Evolutionary conservation across 2,113 vertebrate species (phyloP).

Genomic region (Leptobrachium ailaonicum): DNA sequence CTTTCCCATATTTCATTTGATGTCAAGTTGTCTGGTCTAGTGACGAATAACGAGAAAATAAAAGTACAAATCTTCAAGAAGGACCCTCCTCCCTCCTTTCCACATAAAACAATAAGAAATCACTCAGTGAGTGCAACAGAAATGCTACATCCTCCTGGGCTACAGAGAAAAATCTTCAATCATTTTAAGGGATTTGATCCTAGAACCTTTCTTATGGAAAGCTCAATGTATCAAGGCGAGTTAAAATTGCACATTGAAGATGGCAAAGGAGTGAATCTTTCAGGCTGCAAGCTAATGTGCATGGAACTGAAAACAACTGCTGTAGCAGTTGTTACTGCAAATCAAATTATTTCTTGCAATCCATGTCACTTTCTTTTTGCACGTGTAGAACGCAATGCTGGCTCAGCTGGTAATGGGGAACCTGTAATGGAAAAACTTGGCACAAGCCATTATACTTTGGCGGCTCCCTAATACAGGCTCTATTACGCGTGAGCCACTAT

Average conservation of each 20-base stretch:
- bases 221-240: background rate
- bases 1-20: slow-evolving; percentile 55
- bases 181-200: background rate
- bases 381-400: too few species aligned
- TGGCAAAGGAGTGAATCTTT: too few species aligned
- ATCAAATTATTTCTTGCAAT: too few species aligned
- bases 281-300: too few species aligned
- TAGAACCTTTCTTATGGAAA: background rate
- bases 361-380: too few species aligned
- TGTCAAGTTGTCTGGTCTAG: slow-evolving; percentile 56
- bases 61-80: slow-evolving; percentile 52
- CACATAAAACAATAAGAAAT: slow-evolving; percentile 35
- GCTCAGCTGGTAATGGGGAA: too few species aligned
- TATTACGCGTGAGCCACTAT: too few species aligned
- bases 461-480: too few species aligned
- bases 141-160: slow-evolving; percentile 8
- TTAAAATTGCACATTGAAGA: background rate
- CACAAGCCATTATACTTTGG: too few species aligned
- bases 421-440: too few species aligned
- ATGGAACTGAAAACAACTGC: too few species aligned
- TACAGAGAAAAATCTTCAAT: slow-evolving; percentile 14
- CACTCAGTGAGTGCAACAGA: slow-evolving; percentile 1
- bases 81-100: background rate
- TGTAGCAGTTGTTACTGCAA: too few species aligned
- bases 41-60: slow-evolving; percentile 53